phyloP scores from a whole-genome alignment of 2,113 vertebrate genomes.

The Hippocampus zosterae region DNA sequence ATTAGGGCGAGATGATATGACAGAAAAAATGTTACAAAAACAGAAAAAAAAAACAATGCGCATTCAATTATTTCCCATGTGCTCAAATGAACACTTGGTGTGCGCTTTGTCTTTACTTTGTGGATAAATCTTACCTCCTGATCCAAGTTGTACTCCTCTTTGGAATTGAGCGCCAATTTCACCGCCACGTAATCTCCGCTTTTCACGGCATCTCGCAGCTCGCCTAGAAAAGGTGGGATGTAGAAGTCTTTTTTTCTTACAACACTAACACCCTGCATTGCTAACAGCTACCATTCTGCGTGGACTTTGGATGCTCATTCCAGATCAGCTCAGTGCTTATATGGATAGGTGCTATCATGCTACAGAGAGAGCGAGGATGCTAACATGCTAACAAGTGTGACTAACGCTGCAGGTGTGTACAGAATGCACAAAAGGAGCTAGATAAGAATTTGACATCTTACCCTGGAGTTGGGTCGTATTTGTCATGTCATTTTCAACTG shows the following conservation, averaged over 20 bases:
- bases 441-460: no score
- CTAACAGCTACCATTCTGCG: no score
- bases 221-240: slow-evolving; percentile 62
- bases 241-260: not conserved
- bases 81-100: not conserved
- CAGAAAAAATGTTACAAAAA: not conserved
- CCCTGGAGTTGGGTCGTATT: no score
- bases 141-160: slow-evolving; percentile 90
- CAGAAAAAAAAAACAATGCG: not conserved
- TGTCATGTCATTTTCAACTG: not conserved
- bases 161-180: slow-evolving; percentile 90
- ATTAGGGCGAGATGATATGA: not conserved
- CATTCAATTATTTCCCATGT: not conserved
- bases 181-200: slow-evolving; percentile 91
- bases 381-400: no score
- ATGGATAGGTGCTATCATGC: no score
- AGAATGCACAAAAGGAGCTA: no score
- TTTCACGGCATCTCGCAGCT: slow-evolving; percentile 92
- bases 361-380: no score
- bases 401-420: no score
- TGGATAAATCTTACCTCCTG: slow-evolving; percentile 79
- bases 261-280: not conserved
- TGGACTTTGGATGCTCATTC: no score
- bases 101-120: not conserved
- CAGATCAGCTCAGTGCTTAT: no score